phyloP scores from a whole-genome alignment of 2,797 vertebrate species.

The Halcyon leucocephala region DNA sequence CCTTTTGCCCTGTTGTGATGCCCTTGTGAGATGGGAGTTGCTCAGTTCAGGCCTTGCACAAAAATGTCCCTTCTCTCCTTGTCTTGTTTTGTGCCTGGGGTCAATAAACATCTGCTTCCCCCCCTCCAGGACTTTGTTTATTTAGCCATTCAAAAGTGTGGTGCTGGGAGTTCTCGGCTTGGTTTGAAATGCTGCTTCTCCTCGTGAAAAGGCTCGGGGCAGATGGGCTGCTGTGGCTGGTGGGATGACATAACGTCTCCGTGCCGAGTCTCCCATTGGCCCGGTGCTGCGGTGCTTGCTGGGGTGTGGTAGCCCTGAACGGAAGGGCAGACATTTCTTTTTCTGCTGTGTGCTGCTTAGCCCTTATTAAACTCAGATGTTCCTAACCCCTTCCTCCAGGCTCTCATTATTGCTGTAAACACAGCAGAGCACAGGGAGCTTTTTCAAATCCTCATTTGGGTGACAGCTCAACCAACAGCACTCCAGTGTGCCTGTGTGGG shows the following conservation, averaged over 20 bases:
- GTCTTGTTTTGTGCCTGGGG: background rate
- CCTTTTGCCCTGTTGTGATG: background rate
- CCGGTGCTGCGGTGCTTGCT: background rate
- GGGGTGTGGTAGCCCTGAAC: slow-evolving; percentile 64
- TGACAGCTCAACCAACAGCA: slow-evolving; percentile 33
- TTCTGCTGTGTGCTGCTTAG: slow-evolving; percentile 61
- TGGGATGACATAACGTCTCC: slow-evolving; percentile 44
- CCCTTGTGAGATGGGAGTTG: background rate
- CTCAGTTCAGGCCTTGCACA: background rate
- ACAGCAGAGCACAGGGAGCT: slow-evolving; percentile 33
- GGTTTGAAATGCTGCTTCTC: background rate
- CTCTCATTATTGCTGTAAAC: slow-evolving; percentile 66
- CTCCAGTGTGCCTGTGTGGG: background rate
- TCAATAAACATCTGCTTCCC: background rate
- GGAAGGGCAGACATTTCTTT: slow-evolving; percentile 62
- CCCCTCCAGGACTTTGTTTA: background rate
- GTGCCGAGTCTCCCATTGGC: background rate
- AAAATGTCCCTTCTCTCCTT: background rate
- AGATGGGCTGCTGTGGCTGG: background rate
- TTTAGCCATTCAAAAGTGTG: background rate
- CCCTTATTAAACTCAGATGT: slow-evolving; percentile 73
- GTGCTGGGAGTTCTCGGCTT: background rate
- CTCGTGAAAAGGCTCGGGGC: background rate
- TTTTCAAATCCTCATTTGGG: slow-evolving; percentile 17
- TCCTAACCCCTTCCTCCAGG: slow-evolving; percentile 59